Percentiles rank a stretch among this genome's conserved stretches.
Evolutionary conservation across 92 coral and sea anemone genomes (phyloP).

Genomic region (Nematostella vectensis): DNA sequence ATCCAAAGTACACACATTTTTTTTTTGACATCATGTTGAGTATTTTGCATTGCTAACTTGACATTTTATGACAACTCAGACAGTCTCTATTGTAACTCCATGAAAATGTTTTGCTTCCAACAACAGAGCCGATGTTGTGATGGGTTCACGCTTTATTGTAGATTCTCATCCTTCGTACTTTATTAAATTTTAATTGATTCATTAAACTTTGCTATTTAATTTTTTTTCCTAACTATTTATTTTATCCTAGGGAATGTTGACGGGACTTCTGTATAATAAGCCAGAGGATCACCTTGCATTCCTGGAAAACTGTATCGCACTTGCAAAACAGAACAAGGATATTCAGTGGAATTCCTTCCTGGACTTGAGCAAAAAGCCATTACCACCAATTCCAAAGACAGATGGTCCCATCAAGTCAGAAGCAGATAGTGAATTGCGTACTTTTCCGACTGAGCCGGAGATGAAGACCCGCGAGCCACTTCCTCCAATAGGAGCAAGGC

Average conservation of each 20-base stretch:
- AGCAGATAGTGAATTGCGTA: constrained; percentile 44
- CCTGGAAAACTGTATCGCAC: constrained; percentile 72
- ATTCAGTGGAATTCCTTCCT: constrained; percentile 92
- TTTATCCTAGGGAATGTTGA: constrained; percentile 84
- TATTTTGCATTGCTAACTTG: too few relatives aligned
- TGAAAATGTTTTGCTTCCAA: too few relatives aligned
- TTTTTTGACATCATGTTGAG: too few relatives aligned
- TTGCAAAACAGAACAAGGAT: constrained; percentile 66
- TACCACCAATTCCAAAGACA: constrained; percentile 91
- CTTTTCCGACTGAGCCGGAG: constrained; percentile 89
- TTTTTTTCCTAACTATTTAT: too few relatives aligned
- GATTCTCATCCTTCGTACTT: too few relatives aligned
- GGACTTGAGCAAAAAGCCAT: constrained; percentile 79
- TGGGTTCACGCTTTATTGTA: too few relatives aligned
- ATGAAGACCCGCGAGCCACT: constrained; percentile 63
- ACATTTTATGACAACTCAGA: too few relatives aligned
- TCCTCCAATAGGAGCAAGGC: constrained; percentile 64
- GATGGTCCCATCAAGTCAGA: constrained; percentile 91
- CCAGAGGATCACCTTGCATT: constrained; percentile 86
- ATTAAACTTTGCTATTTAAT: too few relatives aligned
- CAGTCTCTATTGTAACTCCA: too few relatives aligned
- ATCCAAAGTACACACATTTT: too few relatives aligned
- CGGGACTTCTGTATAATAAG: constrained; percentile 86
- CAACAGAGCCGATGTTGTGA: too few relatives aligned
- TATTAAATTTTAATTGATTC: too few relatives aligned